Percentiles rank a stretch among this genome's conserved stretches.
Conservation (phyloP, 2,797 vertebrate species). For the Menidia menidia region DNA sequence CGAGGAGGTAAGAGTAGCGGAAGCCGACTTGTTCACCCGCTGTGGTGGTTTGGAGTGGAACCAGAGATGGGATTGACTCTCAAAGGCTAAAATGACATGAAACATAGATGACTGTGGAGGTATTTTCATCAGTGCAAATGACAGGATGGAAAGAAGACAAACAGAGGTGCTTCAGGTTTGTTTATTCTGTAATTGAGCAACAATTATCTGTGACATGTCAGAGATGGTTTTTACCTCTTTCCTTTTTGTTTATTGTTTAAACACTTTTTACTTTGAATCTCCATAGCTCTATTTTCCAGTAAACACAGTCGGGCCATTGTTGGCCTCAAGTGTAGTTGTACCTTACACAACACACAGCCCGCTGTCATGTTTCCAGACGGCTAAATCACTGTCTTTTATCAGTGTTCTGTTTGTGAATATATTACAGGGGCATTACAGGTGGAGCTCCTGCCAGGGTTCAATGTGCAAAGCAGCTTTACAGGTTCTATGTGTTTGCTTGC, state of each 20-base stretch:
- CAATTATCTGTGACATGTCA: too few relatives aligned
- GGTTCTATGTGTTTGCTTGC: conserved; percentile 5
- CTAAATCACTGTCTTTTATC: conserved; percentile 16
- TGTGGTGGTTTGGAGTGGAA: conserved; percentile 58
- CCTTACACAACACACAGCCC: conserved; percentile 23
- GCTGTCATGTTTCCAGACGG: conserved; percentile 17
- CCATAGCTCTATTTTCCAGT: conserved; percentile 31
- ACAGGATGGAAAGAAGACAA: conserved; percentile 24
- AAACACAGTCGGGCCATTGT: conserved; percentile 35
- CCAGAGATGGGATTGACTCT: conserved; percentile 67
- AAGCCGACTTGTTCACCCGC: conserved; percentile 41
- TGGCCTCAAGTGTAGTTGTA: conserved; percentile 22
- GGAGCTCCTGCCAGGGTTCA: conserved; percentile 45
- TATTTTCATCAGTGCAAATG: conserved; percentile 18
- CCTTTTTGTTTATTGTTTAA: conserved; percentile 4
- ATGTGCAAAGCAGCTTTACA: conserved; percentile 39
- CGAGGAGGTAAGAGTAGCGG: conserved; percentile 54
- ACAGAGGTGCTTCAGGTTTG: conserved; percentile 15
- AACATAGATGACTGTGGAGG: conserved; percentile 29
- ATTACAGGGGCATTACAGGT: conserved; percentile 26
- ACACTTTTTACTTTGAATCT: conserved; percentile 9
- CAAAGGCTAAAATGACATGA: conserved; percentile 47
- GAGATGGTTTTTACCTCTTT: too few relatives aligned
- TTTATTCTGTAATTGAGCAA: conserved; percentile 3
- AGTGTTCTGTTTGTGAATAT: conserved; percentile 15